These are phyloP conservation scores for Ochotona curzoniae DNA, from an alignment of 2,113 vertebrate genomes.

Conservation along the genomic window DNA sequence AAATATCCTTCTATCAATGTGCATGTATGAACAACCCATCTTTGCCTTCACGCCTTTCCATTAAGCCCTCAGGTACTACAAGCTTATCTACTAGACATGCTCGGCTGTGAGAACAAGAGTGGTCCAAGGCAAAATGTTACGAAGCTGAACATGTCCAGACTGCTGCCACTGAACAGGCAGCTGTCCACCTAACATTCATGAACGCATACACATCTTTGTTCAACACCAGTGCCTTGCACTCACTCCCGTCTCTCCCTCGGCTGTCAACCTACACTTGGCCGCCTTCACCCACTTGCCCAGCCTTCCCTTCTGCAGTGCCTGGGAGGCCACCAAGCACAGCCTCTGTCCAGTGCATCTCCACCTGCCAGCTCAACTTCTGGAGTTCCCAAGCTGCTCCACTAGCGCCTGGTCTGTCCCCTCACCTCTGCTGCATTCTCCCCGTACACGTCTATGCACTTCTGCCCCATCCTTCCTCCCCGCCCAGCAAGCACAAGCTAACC, in stretches of 20 bases:
- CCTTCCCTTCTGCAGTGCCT: background rate
- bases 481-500: background rate
- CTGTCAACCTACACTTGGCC: no score
- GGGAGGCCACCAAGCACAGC: no score
- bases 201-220: background rate
- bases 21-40: background rate
- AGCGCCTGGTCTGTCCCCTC: background rate
- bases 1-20: no score
- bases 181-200: background rate
- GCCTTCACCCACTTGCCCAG: background rate
- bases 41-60: background rate
- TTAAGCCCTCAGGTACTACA: background rate
- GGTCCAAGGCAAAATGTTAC: background rate
- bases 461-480: background rate
- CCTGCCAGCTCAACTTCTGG: background rate
- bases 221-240: no score
- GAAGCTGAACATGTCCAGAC: background rate
- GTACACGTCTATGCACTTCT: background rate
- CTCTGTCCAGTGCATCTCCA: background rate
- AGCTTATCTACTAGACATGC: background rate
- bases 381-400: background rate
- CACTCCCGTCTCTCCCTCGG: no score
- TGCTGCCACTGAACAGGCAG: background rate
- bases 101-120: background rate
- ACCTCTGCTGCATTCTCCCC: background rate